Conservation (phyloP, 1,140 invertebrate genomes). For the Drosophila orena region DNA sequence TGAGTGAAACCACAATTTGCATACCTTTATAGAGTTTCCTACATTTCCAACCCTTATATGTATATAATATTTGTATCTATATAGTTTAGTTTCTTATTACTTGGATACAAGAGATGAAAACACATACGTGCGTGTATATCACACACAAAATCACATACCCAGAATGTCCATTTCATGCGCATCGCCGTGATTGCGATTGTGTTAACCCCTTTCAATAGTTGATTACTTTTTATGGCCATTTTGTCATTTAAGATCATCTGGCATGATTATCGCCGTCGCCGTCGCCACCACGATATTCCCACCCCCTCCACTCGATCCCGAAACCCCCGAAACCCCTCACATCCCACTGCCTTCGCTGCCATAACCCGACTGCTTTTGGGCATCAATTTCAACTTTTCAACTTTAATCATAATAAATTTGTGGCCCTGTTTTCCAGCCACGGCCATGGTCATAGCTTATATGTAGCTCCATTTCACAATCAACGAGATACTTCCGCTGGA, state of each 20-base stretch:
- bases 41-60: no score
- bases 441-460: constrained; percentile 35
- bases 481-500: constrained; percentile 72
- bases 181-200: constrained; percentile 11
- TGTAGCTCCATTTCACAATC: constrained; percentile 72
- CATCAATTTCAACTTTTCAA: constrained; percentile 80
- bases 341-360: background rate
- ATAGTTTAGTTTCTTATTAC: background rate
- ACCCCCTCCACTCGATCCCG: constrained; percentile 12
- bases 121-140: no score
- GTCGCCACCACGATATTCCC: constrained; percentile 22
- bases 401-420: constrained; percentile 80
- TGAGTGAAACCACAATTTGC: constrained; percentile 55
- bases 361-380: constrained; percentile 24
- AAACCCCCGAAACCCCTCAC: background rate
- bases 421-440: constrained; percentile 41
- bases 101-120: background rate
- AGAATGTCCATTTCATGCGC: background rate
- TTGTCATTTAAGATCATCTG: constrained; percentile 45
- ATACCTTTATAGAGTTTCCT: background rate
- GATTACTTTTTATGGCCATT: constrained; percentile 31
- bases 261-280: constrained; percentile 29
- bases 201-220: constrained; percentile 33
- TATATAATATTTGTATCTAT: no score
- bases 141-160: constrained; percentile 3